Conservation (phyloP, 2,888 invertebrate species). For the Deroplatys truncata region DNA sequence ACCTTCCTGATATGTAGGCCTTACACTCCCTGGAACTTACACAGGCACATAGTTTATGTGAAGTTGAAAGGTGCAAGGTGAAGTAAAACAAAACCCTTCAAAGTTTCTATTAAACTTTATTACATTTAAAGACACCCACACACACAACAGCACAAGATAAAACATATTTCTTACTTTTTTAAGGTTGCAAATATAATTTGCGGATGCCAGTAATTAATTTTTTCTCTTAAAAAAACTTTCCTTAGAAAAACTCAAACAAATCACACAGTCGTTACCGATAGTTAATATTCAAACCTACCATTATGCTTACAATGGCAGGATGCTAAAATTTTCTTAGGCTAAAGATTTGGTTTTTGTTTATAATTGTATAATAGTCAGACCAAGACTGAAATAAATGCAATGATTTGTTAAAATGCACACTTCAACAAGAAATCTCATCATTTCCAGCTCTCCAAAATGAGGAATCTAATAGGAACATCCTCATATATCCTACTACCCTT, state of each 20-base stretch:
- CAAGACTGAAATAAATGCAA: slow-evolving; percentile 23
- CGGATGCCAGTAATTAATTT: slow-evolving; percentile 5
- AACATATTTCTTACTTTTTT: slow-evolving; percentile 25
- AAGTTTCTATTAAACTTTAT: slow-evolving; percentile 28
- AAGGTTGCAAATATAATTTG: slow-evolving; percentile 22
- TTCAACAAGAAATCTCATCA: slow-evolving; percentile 19
- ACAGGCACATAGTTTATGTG: no score
- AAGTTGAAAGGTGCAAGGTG: not conserved
- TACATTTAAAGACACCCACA: slow-evolving; percentile 27
- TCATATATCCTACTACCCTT: slow-evolving; percentile 11
- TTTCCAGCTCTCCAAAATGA: slow-evolving; percentile 23
- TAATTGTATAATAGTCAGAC: slow-evolving; percentile 18
- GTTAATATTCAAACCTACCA: slow-evolving; percentile 12
- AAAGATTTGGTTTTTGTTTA: slow-evolving; percentile 16
- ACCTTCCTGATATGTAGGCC: no score
- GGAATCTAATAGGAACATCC: slow-evolving; percentile 21
- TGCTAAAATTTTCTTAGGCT: slow-evolving; percentile 19
- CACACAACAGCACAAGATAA: slow-evolving; percentile 27
- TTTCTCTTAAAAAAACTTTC: slow-evolving; percentile 19
- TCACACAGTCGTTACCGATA: slow-evolving; percentile 16
- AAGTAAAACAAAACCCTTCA: not conserved
- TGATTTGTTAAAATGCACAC: slow-evolving; percentile 20
- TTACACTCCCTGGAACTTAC: no score
- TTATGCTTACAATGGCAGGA: not conserved
- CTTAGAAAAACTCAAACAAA: slow-evolving; percentile 23